Evolutionary conservation across 2,113 vertebrate species (phyloP).

Genomic region (Lampris megalopsis): DNA sequence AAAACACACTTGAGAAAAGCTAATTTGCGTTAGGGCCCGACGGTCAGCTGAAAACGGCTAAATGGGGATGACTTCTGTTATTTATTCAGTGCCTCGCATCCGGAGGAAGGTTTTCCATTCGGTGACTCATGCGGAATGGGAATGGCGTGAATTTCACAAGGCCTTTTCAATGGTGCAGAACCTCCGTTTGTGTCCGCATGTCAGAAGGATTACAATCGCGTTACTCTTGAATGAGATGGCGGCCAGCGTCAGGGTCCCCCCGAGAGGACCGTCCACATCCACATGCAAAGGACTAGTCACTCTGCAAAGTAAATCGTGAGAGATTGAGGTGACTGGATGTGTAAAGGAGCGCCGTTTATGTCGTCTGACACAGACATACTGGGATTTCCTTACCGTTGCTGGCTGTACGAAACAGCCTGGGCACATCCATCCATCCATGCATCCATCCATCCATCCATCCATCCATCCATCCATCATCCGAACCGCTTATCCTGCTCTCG

Average conservation of each 20-base stretch:
- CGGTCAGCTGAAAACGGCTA: conserved; percentile 38
- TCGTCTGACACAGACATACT: too few species aligned
- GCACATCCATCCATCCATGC: too few species aligned
- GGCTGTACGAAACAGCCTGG: too few species aligned
- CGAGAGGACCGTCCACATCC: conserved; percentile 40
- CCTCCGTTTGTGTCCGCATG: conserved; percentile 57
- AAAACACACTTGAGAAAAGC: conserved; percentile 52
- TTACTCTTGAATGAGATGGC: conserved; percentile 33
- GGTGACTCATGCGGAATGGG: conserved; percentile 48
- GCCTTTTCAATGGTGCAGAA: conserved; percentile 44
- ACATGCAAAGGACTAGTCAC: conserved; percentile 28
- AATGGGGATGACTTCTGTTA: conserved; percentile 30
- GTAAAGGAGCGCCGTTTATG: conserved; percentile 6
- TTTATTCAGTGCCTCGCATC: conserved; percentile 14
- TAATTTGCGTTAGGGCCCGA: conserved; percentile 41
- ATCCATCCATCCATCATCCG: too few species aligned
- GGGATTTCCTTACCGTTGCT: too few species aligned
- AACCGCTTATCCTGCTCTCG: too few species aligned
- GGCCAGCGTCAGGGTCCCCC: conserved; percentile 37
- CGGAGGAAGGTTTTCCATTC: conserved; percentile 2
- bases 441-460: too few species aligned
- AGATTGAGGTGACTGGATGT: conserved; percentile 45
- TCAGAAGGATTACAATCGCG: conserved; percentile 43
- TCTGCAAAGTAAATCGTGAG: conserved; percentile 27
- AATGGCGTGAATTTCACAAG: conserved; percentile 46